Percentiles rank a stretch among this genome's conserved stretches.
Conservation (phyloP, 53 echinoderm and acorn worm genomes). For the Antedon mediterranea region DNA sequence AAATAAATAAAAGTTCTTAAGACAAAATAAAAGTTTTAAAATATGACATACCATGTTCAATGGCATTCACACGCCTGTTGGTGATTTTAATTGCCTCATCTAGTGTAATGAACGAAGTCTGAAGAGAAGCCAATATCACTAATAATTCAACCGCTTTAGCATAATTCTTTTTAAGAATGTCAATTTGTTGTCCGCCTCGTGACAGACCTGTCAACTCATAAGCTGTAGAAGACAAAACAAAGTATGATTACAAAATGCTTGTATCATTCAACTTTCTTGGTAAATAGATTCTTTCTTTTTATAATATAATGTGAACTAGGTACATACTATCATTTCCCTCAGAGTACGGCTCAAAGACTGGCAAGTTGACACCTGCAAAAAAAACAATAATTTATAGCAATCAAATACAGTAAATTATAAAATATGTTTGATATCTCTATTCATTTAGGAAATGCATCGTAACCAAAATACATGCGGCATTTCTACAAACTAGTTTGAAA, state of each 20-base stretch:
- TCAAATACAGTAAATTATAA: too few species aligned
- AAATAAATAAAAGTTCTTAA: too few species aligned
- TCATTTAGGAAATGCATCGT: too few species aligned
- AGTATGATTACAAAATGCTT: too few species aligned
- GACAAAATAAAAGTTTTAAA: not conserved
- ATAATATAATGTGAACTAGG: not conserved
- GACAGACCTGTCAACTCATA: constrained; percentile 89
- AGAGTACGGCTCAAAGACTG: constrained; percentile 90
- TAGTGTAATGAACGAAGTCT: constrained; percentile 87
- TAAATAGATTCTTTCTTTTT: too few species aligned
- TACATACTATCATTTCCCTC: constrained; percentile 94
- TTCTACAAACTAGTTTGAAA: too few species aligned
- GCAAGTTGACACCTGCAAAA: constrained; percentile 61
- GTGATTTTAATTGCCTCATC: constrained; percentile 99
- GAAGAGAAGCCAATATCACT: constrained; percentile 85
- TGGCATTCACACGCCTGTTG: constrained; percentile 94
- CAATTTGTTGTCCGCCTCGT: constrained; percentile 83
- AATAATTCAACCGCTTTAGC: constrained; percentile 90
- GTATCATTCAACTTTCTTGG: too few species aligned
- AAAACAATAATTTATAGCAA: not conserved
- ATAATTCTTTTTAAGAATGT: constrained; percentile 93
- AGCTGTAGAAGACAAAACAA: constrained; percentile 10
- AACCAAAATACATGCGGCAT: too few species aligned
- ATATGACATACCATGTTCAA: constrained; percentile 78
- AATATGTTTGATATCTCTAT: too few species aligned